Conservation (phyloP, 2,888 invertebrate genomes). For the Furcula furcula region DNA sequence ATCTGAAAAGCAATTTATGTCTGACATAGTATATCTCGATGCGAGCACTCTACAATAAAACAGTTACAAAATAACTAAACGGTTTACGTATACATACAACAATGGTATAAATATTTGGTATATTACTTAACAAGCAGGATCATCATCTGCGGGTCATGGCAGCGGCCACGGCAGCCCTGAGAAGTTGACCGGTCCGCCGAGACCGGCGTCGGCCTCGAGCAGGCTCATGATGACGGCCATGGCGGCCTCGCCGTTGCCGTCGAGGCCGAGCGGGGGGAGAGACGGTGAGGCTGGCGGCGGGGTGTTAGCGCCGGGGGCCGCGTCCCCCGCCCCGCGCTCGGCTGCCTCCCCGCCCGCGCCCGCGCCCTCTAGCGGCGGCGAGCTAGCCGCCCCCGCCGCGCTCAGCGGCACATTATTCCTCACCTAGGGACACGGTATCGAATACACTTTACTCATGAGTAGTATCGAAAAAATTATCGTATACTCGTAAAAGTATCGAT, state of each 20-base stretch:
- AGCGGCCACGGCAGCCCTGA: constrained; percentile 93
- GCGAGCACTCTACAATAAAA: no score
- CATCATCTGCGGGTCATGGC: constrained; percentile 71
- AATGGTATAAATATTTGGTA: constrained; percentile 15
- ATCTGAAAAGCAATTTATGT: no score
- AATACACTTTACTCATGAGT: no score
- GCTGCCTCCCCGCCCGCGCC: constrained; percentile 36
- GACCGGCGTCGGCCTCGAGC: constrained; percentile 93
- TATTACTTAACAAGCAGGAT: constrained; percentile 2
- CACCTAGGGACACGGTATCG: no score
- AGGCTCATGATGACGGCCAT: constrained; percentile 97
- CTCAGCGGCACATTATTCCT: constrained; percentile 63
- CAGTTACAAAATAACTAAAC: background rate
- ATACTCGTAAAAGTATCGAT: no score
- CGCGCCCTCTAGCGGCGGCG: constrained; percentile 35
- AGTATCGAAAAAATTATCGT: no score
- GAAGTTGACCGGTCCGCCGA: constrained; percentile 94
- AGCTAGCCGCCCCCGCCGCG: constrained; percentile 40
- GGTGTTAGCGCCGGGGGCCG: constrained; percentile 31
- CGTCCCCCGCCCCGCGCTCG: constrained; percentile 31
- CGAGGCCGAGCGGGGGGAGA: constrained; percentile 63
- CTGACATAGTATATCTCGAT: no score
- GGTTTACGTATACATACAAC: constrained; percentile 2
- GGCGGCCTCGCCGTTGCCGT: constrained; percentile 93
- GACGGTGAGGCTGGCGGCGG: constrained; percentile 46